Evolutionary conservation across 2,888 invertebrate genomes (phyloP).

Genomic region (Scaptomyza polygonia): DNA sequence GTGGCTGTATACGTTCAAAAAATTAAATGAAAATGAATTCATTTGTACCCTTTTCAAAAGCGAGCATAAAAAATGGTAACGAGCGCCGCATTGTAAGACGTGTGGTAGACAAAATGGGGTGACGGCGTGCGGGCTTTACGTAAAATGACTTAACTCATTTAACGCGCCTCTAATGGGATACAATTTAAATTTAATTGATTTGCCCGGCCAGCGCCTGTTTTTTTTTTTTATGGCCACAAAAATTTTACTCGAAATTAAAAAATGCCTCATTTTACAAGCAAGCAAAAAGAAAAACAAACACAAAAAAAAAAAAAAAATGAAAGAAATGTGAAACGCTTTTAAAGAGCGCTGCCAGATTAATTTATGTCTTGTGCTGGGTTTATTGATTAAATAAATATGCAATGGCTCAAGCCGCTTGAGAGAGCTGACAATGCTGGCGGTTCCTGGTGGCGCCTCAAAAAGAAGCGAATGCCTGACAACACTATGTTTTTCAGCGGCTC

Average conservation of each 20-base stretch:
- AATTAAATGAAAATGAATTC: constrained; percentile 77
- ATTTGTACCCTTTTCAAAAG: constrained; percentile 75
- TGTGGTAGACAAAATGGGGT: background rate
- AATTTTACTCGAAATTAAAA: constrained; percentile 69
- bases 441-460: constrained; percentile 42
- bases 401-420: constrained; percentile 22
- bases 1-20: constrained; percentile 57
- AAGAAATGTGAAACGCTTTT: constrained; percentile 59
- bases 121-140: background rate
- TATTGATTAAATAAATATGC: constrained; percentile 77
- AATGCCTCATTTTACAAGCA: constrained; percentile 40
- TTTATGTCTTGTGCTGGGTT: constrained; percentile 60
- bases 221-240: constrained; percentile 70
- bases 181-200: constrained; percentile 80
- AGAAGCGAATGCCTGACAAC: constrained; percentile 62
- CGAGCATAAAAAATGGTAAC: constrained; percentile 66
- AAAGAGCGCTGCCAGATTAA: constrained; percentile 62
- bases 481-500: constrained; percentile 66
- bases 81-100: constrained; percentile 59
- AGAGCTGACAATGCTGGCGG: constrained; percentile 42
- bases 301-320: background rate
- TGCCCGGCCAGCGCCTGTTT: constrained; percentile 60
- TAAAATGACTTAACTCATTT: constrained; percentile 76
- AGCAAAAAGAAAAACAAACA: background rate
- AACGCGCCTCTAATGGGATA: constrained; percentile 78